These are phyloP conservation scores for Corythaixoides concolor DNA, from an alignment of 2,113 vertebrate genomes.

Conservation along the genomic window DNA sequence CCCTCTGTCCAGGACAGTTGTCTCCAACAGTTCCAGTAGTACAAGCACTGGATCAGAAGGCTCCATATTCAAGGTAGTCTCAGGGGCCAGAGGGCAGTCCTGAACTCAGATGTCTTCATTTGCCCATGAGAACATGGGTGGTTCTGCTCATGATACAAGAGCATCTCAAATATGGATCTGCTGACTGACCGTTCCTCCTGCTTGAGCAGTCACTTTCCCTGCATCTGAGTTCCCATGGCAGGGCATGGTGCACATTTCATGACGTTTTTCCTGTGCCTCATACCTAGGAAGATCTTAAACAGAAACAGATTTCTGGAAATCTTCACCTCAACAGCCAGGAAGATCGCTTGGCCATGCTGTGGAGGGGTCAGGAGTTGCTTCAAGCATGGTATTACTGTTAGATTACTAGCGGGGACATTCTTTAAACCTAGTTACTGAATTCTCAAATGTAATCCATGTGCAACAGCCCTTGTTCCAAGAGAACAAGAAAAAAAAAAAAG, in stretches of 20 bases:
- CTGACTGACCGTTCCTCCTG: background rate
- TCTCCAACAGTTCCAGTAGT: background rate
- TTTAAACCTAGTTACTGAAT: background rate
- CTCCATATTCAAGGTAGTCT: background rate
- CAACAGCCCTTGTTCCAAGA: background rate
- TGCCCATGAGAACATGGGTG: background rate
- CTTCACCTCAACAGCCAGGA: background rate
- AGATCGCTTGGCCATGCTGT: background rate
- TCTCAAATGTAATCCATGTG: background rate
- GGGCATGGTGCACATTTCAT: accelerated
- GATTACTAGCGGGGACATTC: background rate
- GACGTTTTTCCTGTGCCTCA: background rate
- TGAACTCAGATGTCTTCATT: background rate
- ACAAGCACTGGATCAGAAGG: background rate
- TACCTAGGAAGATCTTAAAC: background rate
- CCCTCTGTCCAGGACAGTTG: background rate
- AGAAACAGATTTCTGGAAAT: background rate
- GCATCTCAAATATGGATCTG: background rate
- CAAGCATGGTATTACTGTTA: background rate
- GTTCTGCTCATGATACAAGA: background rate
- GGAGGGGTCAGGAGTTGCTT: background rate
- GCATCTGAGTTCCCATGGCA: background rate
- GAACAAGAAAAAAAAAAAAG: background rate
- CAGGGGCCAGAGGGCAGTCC: background rate
- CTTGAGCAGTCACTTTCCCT: background rate